Evolutionary conservation across 2,797 vertebrate species (phyloP), one percentile per base, ranked within the genome.

Genomic region (Falco columbarius): DNA sequence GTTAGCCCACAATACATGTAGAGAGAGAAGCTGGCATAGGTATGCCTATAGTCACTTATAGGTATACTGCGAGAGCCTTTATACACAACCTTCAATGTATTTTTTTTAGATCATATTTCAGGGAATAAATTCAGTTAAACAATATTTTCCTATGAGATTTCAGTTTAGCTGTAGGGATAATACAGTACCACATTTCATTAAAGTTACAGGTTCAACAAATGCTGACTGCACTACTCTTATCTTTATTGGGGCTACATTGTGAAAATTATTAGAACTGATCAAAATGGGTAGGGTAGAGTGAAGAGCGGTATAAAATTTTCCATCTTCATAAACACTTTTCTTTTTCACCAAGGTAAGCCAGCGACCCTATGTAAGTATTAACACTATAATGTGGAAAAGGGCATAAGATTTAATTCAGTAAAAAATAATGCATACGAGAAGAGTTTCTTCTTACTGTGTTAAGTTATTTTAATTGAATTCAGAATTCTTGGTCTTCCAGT

Each of bases 131-230:
- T 94, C 83, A 73, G 93, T 20, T 38, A 97, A 97, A 79, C 76
- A 88, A 11, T 79, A 95, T 92, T 94, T 89, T 91, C 95, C 93
- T 92, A 10, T 7, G 79, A 95, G 95, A 94, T 46, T 97, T 91
- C 86, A 83, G 54, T 76, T 81, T 94, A 93, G 92, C 93, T 96
- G 61, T 66, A 93, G 96, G 93, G 94, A 89, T 95, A 94, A 96
- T 66, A 90, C 46, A 91, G 51, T 40, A 83, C 79, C 61, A 91
- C 42, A 74, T 91, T 95, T 96, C 93, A 96, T 95, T 96, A 95
- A 95, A 97, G 74, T 77, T 92, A 92, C 79, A 91, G 90, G 81
- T 93, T 95, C 93, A 95, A 94, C 89, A 91, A 96, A 96, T 82
- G 77, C 88, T 93, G 88, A 71, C 94, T 95, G 67, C n/a, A 38